These are phyloP conservation scores for Esox niger DNA, from an alignment of 2,113 vertebrate genomes.

Conservation along the genomic window DNA sequence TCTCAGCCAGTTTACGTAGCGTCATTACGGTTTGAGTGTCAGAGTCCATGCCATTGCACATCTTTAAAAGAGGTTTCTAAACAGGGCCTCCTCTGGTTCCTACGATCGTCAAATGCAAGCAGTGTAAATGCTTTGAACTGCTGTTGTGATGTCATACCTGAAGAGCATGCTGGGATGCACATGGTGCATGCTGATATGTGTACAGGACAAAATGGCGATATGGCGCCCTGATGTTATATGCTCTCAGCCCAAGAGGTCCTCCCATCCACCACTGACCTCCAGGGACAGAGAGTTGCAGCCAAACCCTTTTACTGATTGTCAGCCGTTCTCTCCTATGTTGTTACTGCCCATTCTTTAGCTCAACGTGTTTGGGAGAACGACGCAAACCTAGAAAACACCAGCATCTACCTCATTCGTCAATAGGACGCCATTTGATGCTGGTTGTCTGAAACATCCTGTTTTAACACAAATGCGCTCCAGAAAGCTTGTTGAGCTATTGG, in stretches of 20 bases:
- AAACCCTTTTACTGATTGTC: slow-evolving; percentile 26
- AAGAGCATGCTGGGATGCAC: slow-evolving; percentile 64
- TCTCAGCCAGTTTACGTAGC: no score
- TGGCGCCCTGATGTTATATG: slow-evolving; percentile 2
- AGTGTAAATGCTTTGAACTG: slow-evolving; percentile 35
- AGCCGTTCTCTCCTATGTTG: slow-evolving; percentile 26
- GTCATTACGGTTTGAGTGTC: slow-evolving; percentile 8
- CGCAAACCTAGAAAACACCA: neutral
- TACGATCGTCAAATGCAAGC: neutral
- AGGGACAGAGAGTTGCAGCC: slow-evolving; percentile 35
- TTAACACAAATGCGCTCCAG: slow-evolving; percentile 12
- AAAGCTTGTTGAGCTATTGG: slow-evolving; percentile 64
- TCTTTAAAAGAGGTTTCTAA: slow-evolving; percentile 3
- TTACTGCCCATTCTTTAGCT: slow-evolving; percentile 36
- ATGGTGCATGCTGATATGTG: slow-evolving; percentile 63
- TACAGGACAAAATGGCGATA: slow-evolving; percentile 10
- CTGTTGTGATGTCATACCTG: slow-evolving; percentile 28
- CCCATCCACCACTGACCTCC: slow-evolving; percentile 31
- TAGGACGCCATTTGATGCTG: neutral
- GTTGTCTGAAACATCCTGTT: neutral
- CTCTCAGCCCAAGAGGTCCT: slow-evolving; percentile 32
- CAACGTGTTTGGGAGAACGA: slow-evolving; percentile 47
- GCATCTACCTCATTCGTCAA: neutral
- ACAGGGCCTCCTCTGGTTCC: neutral
- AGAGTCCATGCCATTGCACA: neutral